Percentiles rank a stretch among this genome's conserved stretches.
These are phyloP conservation scores for Lepidochitona cinerea DNA, from an alignment of 2,888 invertebrate genomes.

Conservation along the genomic window DNA sequence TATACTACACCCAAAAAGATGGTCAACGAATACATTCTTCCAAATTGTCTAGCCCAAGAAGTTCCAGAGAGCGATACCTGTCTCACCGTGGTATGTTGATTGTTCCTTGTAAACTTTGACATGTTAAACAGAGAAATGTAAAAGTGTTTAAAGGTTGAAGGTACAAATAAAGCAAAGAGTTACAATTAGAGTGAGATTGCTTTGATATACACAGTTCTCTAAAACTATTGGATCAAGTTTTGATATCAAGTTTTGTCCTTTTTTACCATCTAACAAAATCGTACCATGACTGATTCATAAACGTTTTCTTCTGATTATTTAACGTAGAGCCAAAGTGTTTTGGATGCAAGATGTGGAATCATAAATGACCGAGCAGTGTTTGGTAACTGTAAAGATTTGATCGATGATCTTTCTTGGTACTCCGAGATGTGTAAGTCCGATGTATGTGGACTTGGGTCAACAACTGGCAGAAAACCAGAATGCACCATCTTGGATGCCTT, in stretches of 20 bases:
- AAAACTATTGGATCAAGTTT: no score
- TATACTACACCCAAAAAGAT: not conserved
- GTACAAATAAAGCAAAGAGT: no score
- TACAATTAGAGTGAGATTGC: no score
- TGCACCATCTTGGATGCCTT: not conserved
- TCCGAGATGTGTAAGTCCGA: constrained; percentile 88
- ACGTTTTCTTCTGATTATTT: no score
- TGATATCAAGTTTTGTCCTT: no score
- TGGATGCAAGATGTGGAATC: not conserved
- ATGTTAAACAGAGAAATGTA: no score
- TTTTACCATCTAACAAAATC: no score
- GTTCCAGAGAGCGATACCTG: not conserved
- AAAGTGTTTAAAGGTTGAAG: no score
- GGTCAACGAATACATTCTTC: not conserved
- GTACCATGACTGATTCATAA: no score
- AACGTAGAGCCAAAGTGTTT: no score
- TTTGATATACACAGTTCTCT: no score
- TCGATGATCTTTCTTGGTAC: constrained; percentile 86
- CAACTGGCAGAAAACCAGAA: not conserved
- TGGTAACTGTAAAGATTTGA: constrained; percentile 79
- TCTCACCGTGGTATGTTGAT: not conserved
- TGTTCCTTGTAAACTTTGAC: not conserved
- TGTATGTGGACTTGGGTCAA: not conserved
- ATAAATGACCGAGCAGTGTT: constrained; percentile 10
- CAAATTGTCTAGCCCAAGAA: not conserved